phyloP scores from a whole-genome alignment of 2,113 vertebrate genomes.

The Caracal caracal region DNA sequence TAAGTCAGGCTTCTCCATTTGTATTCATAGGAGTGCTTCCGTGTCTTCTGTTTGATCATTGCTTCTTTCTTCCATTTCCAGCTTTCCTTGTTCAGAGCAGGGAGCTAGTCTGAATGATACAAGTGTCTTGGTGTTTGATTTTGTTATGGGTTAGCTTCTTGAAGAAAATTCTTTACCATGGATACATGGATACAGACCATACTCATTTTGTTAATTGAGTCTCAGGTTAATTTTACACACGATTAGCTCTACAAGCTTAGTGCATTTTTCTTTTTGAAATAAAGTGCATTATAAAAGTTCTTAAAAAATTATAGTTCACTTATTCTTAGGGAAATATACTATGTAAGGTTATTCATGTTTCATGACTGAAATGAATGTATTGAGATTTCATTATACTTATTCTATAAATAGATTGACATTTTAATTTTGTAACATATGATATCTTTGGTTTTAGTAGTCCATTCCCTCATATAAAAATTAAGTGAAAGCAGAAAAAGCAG shows the following conservation, averaged over 20 bases:
- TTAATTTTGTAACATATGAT: slow-evolving; percentile 40
- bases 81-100: neutral
- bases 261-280: neutral
- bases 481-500: neutral
- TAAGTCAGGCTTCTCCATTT: neutral
- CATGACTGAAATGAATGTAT: neutral
- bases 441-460: slow-evolving; percentile 2
- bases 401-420: slow-evolving; percentile 23
- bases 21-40: neutral
- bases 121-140: neutral
- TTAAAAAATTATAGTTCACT: neutral
- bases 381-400: neutral
- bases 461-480: neutral
- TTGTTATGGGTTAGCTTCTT: slow-evolving; percentile 5
- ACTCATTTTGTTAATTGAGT: neutral
- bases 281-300: neutral
- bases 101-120: neutral
- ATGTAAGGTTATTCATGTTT: slow-evolving; percentile 7
- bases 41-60: neutral
- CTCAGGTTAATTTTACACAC: slow-evolving; percentile 29
- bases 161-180: slow-evolving; percentile 22
- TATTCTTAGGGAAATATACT: neutral
- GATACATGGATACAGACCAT: neutral
- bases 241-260: neutral
- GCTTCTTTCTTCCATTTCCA: neutral